phyloP scores from a whole-genome alignment of 2,797 vertebrate genomes.

The Podargus strigoides region DNA sequence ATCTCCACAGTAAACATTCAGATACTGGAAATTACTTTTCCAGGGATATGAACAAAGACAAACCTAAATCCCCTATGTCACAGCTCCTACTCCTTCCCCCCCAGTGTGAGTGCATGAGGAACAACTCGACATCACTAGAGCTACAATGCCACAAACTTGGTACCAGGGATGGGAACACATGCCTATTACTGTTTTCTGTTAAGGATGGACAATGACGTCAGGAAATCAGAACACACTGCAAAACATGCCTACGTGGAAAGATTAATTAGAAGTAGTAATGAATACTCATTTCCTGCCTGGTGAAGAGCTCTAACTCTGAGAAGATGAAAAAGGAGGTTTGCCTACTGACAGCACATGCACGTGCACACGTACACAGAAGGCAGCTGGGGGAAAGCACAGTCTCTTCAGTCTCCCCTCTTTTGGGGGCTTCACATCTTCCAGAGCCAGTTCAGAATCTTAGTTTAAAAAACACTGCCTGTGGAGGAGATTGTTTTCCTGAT shows the following conservation, averaged over 20 bases:
- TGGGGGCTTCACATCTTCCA: not conserved
- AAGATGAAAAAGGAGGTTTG: not conserved
- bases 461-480: not conserved
- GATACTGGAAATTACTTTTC: not conserved
- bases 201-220: not conserved
- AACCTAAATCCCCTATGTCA: not conserved
- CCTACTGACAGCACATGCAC: not conserved
- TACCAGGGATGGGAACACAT: not conserved
- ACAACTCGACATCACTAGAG: not conserved
- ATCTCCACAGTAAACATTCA: not conserved
- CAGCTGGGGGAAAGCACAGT: not conserved
- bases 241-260: fast-evolving
- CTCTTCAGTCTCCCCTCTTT: not conserved
- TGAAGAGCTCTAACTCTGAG: not conserved
- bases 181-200: fast-evolving
- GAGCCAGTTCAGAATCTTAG: not conserved
- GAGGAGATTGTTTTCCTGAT: no score
- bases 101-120: fast-evolving
- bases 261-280: not conserved
- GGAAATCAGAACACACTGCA: not conserved
- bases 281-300: not conserved
- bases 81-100: not conserved
- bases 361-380: fast-evolving
- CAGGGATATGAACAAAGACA: not conserved
- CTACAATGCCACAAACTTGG: fast-evolving